Percentiles rank a stretch among this genome's conserved stretches.
Conservation (phyloP, 2,797 vertebrate species). For the Garrulus glandarius region DNA sequence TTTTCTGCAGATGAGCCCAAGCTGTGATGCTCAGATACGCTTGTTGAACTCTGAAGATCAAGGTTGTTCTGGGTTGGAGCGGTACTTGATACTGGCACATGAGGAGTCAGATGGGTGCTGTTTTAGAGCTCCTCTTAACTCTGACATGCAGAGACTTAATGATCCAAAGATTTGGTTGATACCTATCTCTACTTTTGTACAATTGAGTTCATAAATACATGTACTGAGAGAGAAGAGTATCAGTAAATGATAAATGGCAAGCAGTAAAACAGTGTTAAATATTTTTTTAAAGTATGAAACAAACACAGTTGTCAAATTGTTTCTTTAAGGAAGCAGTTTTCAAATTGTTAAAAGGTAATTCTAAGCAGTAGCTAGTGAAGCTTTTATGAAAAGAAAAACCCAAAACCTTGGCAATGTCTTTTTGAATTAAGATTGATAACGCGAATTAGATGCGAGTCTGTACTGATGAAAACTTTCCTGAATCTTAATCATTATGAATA, state of each 20-base stretch:
- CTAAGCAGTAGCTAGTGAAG: constrained; percentile 1
- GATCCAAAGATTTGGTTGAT: constrained; percentile 46
- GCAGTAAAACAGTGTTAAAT: neutral
- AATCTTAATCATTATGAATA: constrained; percentile 46
- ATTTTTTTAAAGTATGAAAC: neutral
- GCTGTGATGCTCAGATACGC: neutral
- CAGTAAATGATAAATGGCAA: neutral
- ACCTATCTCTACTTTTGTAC: constrained; percentile 47
- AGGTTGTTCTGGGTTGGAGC: constrained; percentile 6
- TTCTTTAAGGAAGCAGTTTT: neutral
- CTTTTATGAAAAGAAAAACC: neutral
- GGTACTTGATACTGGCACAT: neutral
- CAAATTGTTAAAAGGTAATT: constrained; percentile 8
- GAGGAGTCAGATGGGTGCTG: constrained; percentile 29
- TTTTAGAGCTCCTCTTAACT: constrained; percentile 31
- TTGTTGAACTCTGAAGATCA: constrained; percentile 10
- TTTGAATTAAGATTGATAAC: constrained; percentile 42
- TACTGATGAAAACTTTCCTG: constrained; percentile 42
- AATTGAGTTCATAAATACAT: constrained; percentile 1
- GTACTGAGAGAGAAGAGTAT: constrained; percentile 13
- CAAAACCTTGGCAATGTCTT: constrained; percentile 69
- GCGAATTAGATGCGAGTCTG: constrained; percentile 28
- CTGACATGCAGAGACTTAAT: neutral
- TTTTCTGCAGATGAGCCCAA: neutral
- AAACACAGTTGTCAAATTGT: neutral